phyloP scores from a whole-genome alignment of 2,113 vertebrate species.

The Protobothrops mucrosquamatus region DNA sequence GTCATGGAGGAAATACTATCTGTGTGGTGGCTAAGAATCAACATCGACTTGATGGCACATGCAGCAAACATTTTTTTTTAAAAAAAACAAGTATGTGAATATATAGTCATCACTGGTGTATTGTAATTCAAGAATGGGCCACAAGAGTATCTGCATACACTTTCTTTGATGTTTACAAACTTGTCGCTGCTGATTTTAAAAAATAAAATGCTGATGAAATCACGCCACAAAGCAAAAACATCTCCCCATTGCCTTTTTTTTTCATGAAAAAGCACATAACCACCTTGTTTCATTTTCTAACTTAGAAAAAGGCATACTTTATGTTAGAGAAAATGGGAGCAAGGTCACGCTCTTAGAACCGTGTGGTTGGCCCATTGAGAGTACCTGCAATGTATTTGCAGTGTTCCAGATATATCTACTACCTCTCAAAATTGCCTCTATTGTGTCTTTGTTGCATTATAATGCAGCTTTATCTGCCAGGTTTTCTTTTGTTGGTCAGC shows the following conservation, averaged over 20 bases:
- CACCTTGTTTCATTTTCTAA: neutral
- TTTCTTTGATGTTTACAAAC: neutral
- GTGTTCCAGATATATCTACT: neutral
- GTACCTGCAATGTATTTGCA: neutral
- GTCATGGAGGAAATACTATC: neutral
- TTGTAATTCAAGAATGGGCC: neutral
- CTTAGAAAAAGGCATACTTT: neutral
- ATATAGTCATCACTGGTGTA: neutral
- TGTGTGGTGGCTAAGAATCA: neutral
- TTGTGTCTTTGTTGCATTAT: neutral
- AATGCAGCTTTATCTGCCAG: neutral
- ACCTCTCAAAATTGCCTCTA: neutral
- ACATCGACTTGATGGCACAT: neutral
- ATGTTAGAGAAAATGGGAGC: neutral
- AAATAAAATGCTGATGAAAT: neutral
- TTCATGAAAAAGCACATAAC: neutral
- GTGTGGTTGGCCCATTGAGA: neutral
- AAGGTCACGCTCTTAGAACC: neutral
- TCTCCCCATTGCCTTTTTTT: neutral
- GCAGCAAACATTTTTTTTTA: neutral
- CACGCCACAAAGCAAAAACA: neutral
- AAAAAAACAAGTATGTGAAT: neutral
- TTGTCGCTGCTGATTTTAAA: neutral
- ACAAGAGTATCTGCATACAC: neutral
- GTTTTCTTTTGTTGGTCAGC: neutral